These are phyloP conservation scores for Belonocnema kinseyi DNA, from an alignment of 1,140 invertebrate species.

Conservation along the genomic window DNA sequence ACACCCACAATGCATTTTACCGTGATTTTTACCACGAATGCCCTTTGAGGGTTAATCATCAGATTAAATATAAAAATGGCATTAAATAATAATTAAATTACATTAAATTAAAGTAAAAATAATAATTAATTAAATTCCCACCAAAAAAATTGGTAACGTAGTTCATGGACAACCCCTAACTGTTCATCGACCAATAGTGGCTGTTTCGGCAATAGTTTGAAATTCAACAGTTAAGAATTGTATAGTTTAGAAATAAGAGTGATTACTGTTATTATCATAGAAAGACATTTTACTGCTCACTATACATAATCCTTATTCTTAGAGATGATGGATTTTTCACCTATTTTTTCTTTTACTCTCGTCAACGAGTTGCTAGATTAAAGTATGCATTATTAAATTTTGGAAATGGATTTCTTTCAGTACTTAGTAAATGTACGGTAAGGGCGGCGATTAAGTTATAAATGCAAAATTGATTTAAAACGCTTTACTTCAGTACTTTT, in stretches of 20 bases:
- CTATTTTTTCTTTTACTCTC: conserved; percentile 36
- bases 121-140: no score
- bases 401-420: conserved; percentile 51
- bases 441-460: conserved; percentile 54
- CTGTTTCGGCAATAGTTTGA: background rate
- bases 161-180: no score
- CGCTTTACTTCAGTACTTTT: conserved; percentile 63
- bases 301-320: conserved; percentile 38
- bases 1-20: no score
- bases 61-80: no score
- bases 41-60: no score
- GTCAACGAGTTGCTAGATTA: conserved; percentile 50
- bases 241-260: conserved; percentile 1
- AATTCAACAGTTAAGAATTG: conserved; percentile 13
- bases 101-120: no score
- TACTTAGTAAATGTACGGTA: conserved; percentile 51
- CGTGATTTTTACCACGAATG: no score
- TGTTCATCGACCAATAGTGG: background rate
- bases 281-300: conserved; percentile 43
- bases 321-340: conserved; percentile 41
- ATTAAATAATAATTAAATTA: no score
- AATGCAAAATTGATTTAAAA: conserved; percentile 56
- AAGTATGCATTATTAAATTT: conserved; percentile 52
- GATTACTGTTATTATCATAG: conserved; percentile 19
- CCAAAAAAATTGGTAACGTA: no score